A percentile compares a stretch with the other conserved stretches of the same genome.
Evolutionary conservation across 1,140 invertebrate genomes (phyloP).

Genomic region (Apolygus lucorum): DNA sequence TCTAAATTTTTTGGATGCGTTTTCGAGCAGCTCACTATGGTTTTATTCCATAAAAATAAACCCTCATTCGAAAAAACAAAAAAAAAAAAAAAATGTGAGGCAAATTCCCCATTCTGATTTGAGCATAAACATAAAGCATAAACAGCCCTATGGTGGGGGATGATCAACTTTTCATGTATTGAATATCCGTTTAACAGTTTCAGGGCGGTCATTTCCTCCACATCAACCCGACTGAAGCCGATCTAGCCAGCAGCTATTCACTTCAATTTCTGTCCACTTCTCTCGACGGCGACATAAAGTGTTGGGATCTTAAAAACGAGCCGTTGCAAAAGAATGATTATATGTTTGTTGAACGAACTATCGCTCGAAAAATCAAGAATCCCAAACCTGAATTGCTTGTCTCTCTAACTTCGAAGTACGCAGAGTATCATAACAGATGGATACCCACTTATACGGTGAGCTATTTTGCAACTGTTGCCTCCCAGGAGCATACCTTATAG

Average conservation of each 20-base stretch:
- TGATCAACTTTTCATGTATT: too few species aligned
- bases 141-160: too few species aligned
- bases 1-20: too few species aligned
- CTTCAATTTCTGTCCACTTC: slow-evolving; percentile 54
- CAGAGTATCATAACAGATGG: slow-evolving; percentile 11
- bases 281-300: slow-evolving; percentile 54
- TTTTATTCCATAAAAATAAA: too few species aligned
- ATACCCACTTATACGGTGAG: slow-evolving; percentile 11
- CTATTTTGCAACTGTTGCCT: background rate
- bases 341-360: slow-evolving; percentile 8
- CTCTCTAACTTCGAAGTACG: slow-evolving; percentile 5
- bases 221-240: background rate
- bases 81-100: too few species aligned
- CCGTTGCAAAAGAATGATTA: slow-evolving; percentile 16
- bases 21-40: too few species aligned
- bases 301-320: slow-evolving; percentile 55
- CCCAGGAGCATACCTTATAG: too few species aligned
- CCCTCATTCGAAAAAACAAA: too few species aligned
- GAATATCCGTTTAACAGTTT: too few species aligned
- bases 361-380: background rate
- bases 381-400: background rate
- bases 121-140: too few species aligned
- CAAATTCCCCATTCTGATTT: too few species aligned
- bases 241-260: slow-evolving; percentile 32
- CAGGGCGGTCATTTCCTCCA: slow-evolving; percentile 25